Conservation (phyloP, 2,797 vertebrate genomes). For the Oryzias sinensis region DNA sequence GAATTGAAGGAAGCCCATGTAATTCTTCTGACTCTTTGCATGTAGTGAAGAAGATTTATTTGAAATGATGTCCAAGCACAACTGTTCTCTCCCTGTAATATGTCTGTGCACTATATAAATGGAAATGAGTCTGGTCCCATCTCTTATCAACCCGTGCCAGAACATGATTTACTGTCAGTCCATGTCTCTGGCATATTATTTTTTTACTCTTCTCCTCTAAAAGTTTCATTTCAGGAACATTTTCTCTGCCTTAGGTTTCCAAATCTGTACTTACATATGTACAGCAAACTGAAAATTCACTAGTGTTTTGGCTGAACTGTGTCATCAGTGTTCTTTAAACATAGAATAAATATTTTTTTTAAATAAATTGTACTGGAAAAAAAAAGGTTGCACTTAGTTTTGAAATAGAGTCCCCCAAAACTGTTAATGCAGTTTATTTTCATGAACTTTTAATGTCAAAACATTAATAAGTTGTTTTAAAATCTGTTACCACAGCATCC, state of each 20-base stretch:
- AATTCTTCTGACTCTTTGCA: conserved; percentile 49
- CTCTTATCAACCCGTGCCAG: conserved; percentile 60
- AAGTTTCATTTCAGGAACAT: conserved; percentile 28
- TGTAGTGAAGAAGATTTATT: conserved; percentile 62
- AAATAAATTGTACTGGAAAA: no score
- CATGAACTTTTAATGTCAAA: no score
- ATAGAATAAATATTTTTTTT: no score
- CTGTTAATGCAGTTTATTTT: no score
- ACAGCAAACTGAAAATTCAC: not conserved
- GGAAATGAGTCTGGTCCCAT: conserved; percentile 69
- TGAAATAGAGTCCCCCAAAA: no score
- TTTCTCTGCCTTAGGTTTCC: conserved; percentile 36
- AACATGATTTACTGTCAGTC: conserved; percentile 64
- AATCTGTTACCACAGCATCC: no score
- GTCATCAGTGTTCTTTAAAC: not conserved
- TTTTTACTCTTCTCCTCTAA: conserved; percentile 34
- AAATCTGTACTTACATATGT: conserved; percentile 18
- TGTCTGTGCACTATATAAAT: conserved; percentile 71
- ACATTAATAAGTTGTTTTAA: no score
- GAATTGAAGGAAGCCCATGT: conserved; percentile 46
- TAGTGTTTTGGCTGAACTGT: not conserved
- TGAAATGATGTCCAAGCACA: conserved; percentile 61
- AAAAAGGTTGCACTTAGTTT: no score
- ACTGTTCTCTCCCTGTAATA: conserved; percentile 59
- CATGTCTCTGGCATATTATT: conserved; percentile 31